These are phyloP conservation scores for Bombus waltoni DNA, from an alignment of 1,140 invertebrate species.

Conservation along the genomic window DNA sequence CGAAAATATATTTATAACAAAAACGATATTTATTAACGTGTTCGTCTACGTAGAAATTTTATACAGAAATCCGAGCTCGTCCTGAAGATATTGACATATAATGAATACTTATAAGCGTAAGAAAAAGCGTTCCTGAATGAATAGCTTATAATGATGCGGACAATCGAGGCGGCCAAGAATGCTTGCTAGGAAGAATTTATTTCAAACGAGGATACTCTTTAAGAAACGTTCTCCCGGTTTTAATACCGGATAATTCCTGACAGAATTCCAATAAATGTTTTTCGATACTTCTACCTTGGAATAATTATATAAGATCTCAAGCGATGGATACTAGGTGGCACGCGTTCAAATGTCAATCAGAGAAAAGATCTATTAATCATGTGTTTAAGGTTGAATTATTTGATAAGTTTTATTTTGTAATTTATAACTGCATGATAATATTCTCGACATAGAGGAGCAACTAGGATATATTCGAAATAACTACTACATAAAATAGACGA, in stretches of 20 bases:
- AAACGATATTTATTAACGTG: not conserved
- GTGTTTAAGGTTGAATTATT: not conserved
- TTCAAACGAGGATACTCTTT: not conserved
- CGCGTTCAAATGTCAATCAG: constrained; percentile 29
- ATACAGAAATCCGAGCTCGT: not conserved
- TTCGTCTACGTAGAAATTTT: not conserved
- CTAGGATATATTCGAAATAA: constrained; percentile 12
- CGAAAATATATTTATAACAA: not conserved
- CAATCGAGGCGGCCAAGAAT: constrained; percentile 46
- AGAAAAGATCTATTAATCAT: not conserved
- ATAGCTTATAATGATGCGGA: constrained; percentile 40
- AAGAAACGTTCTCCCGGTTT: not conserved
- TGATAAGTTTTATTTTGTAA: not conserved
- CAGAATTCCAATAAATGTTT: constrained; percentile 33
- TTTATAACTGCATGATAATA: constrained; percentile 6
- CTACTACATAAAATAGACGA: constrained; percentile 7
- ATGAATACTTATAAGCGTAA: constrained; percentile 23
- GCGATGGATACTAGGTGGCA: constrained; percentile 18
- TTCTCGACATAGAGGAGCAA: not conserved
- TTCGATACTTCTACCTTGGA: constrained; percentile 48
- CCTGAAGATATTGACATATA: not conserved
- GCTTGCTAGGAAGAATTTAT: constrained; percentile 18
- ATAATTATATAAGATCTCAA: constrained; percentile 36
- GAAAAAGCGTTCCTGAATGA: constrained; percentile 45
- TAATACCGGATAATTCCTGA: not conserved